Evolutionary conservation across 2,888 invertebrate genomes (phyloP).

Genomic region (Maniola hyperantus): DNA sequence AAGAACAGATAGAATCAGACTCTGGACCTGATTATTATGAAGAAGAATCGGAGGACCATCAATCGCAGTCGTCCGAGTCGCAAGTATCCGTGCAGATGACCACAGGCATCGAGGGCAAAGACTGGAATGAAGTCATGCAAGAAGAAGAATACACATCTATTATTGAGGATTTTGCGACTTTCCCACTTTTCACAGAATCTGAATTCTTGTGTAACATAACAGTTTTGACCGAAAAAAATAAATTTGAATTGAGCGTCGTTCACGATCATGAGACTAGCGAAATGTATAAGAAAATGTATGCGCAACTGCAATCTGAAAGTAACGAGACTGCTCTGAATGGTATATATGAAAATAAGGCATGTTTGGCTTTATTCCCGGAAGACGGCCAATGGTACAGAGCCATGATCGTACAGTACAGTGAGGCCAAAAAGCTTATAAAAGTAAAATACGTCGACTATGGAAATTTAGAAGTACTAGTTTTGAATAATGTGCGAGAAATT

Average conservation of each 20-base stretch:
- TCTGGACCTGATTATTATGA: slow-evolving; percentile 66
- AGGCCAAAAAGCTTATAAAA: slow-evolving; percentile 69
- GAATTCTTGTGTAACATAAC: slow-evolving; percentile 62
- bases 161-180: slow-evolving; percentile 48
- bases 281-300: slow-evolving; percentile 74
- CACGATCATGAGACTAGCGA: slow-evolving; percentile 63
- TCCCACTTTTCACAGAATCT: slow-evolving; percentile 46
- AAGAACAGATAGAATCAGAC: slow-evolving; percentile 49
- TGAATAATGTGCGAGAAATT: slow-evolving; percentile 74
- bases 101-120: slow-evolving; percentile 50
- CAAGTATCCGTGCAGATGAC: slow-evolving; percentile 50
- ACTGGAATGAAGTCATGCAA: slow-evolving; percentile 63
- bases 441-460: slow-evolving; percentile 90
- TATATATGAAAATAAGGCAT: slow-evolving; percentile 79
- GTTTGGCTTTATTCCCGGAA: slow-evolving; percentile 83
- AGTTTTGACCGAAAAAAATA: slow-evolving; percentile 58
- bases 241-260: slow-evolving; percentile 62
- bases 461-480: slow-evolving; percentile 81
- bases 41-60: slow-evolving; percentile 53
- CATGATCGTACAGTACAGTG: slow-evolving; percentile 78
- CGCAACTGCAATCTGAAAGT: slow-evolving; percentile 75
- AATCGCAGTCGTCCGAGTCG: slow-evolving; percentile 42
- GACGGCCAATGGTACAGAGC: slow-evolving; percentile 89
- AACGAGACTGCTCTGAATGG: slow-evolving; percentile 64
- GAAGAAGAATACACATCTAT: slow-evolving; percentile 48